Percentiles rank a stretch among this genome's conserved stretches.
Evolutionary conservation across 2,113 vertebrate species (phyloP).

Genomic region (Tenrec ecaudatus): DNA sequence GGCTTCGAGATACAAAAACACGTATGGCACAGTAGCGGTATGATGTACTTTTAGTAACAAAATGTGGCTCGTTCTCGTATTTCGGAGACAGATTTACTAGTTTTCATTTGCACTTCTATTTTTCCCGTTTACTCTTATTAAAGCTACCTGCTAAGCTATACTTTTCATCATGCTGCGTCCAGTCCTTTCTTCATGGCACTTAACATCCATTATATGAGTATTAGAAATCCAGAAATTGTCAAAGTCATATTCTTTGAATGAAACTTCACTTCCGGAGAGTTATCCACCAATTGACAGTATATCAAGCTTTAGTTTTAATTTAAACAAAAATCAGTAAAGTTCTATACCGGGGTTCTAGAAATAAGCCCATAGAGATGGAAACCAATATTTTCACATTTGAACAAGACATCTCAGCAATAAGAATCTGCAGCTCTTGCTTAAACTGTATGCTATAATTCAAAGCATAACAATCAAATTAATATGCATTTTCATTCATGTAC

Average conservation of each 20-base stretch:
- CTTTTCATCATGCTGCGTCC: constrained; percentile 43
- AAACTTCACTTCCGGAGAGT: background rate
- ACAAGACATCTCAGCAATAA: background rate
- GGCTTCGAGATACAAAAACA: constrained; percentile 39
- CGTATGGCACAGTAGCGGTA: constrained; percentile 8
- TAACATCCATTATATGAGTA: background rate
- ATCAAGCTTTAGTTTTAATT: constrained; percentile 3
- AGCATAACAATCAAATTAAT: background rate
- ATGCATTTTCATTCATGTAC: background rate
- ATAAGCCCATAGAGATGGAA: constrained; percentile 10
- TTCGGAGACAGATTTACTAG: constrained; percentile 26
- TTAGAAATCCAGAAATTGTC: constrained; percentile 22
- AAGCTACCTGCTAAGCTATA: constrained; percentile 28
- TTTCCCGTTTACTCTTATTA: constrained; percentile 59
- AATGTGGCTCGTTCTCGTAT: background rate
- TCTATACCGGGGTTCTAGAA: background rate
- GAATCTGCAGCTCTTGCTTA: background rate
- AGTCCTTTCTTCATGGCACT: background rate
- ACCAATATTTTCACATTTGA: constrained; percentile 40
- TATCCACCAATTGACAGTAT: background rate
- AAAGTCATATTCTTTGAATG: constrained; percentile 20
- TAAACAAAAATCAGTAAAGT: background rate
- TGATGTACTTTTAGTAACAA: constrained; percentile 39
- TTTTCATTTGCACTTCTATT: background rate
- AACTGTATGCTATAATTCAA: too few species aligned